Conservation (phyloP, 1,140 invertebrate genomes). For the Leucophenga varia region DNA sequence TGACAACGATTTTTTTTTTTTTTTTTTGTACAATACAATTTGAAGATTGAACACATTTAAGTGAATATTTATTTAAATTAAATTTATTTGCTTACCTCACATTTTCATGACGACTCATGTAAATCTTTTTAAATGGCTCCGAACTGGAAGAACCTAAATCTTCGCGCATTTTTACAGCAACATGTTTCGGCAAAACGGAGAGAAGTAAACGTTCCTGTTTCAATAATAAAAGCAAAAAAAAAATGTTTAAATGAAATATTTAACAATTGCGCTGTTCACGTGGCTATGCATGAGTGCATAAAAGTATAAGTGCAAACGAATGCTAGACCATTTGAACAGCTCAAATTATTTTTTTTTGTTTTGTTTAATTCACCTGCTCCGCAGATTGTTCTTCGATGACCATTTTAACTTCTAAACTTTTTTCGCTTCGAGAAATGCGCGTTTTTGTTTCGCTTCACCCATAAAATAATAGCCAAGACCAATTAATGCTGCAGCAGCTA, state of each 20-base stretch:
- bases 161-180: constrained; percentile 91
- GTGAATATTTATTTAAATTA: neutral
- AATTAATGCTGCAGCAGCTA: constrained; percentile 70
- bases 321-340: too few relatives aligned
- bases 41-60: constrained; percentile 2
- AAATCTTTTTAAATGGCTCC: constrained; percentile 94
- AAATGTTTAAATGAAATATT: too few relatives aligned
- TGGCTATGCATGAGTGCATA: too few relatives aligned
- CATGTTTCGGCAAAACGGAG: constrained; percentile 91
- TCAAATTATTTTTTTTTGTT: too few relatives aligned
- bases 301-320: too few relatives aligned
- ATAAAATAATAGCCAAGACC: constrained; percentile 79
- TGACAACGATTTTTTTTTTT: too few relatives aligned
- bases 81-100: constrained; percentile 70
- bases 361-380: constrained; percentile 69
- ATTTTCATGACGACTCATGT: constrained; percentile 95
- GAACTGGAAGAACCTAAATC: constrained; percentile 85
- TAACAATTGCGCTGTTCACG: too few relatives aligned
- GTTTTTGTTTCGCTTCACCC: constrained; percentile 81
- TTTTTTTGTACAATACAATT: too few relatives aligned
- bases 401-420: constrained; percentile 87
- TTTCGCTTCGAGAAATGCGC: constrained; percentile 87
- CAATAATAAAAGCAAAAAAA: neutral
- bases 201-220: constrained; percentile 81
- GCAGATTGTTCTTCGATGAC: constrained; percentile 90